A percentile compares a stretch with the other conserved stretches of the same genome.
phyloP scores from a whole-genome alignment of 2,888 invertebrate genomes.

The Pocota personata region DNA sequence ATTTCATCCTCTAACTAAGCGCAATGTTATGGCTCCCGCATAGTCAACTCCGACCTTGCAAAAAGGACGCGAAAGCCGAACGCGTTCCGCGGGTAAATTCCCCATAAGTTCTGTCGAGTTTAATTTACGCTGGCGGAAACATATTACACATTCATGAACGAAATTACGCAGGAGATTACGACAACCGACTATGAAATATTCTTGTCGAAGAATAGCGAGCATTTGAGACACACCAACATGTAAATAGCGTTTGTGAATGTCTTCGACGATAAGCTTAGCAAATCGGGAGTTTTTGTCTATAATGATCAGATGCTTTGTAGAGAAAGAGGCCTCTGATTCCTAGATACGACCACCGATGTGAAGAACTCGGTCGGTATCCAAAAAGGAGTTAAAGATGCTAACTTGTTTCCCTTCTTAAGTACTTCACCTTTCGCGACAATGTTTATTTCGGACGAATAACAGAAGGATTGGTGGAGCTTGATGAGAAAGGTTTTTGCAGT shows the following conservation, averaged over 20 bases:
- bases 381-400: background rate
- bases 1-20: no score
- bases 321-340: background rate
- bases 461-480: background rate
- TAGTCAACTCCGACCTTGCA: no score
- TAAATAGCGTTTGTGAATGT: background rate
- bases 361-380: background rate
- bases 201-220: background rate
- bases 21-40: no score
- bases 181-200: background rate
- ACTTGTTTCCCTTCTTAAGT: background rate
- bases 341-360: background rate
- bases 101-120: no score
- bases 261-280: background rate
- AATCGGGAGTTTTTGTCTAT: background rate
- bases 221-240: background rate
- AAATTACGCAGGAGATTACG: background rate
- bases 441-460: background rate
- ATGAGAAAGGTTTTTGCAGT: background rate
- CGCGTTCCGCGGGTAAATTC: no score
- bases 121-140: no score
- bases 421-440: background rate
- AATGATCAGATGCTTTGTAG: background rate
- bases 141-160: background rate
- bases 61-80: no score